Evolutionary conservation across 2,888 invertebrate genomes (phyloP).

Genomic region (Mesorhabditis spiculigera): DNA sequence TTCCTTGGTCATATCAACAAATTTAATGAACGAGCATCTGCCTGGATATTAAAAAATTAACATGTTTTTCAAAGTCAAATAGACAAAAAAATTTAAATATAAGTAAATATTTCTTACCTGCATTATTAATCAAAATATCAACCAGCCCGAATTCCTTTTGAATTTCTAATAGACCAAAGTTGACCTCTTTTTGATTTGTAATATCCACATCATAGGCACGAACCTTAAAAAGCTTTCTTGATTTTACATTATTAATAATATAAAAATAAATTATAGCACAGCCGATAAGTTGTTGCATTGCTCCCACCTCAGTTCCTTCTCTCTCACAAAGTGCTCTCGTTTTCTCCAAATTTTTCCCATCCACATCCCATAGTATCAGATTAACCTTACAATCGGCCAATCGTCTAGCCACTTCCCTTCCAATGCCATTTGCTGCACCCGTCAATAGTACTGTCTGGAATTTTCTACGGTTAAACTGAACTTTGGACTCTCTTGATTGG

Average conservation of each 20-base stretch:
- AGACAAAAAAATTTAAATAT: not conserved
- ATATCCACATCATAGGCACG: not conserved
- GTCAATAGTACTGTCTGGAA: not conserved
- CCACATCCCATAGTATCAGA: slow-evolving; percentile 4
- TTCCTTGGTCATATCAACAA: not conserved
- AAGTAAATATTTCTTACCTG: not conserved
- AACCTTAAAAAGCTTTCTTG: not conserved
- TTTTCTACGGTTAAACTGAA: no score
- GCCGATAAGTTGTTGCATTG: not conserved
- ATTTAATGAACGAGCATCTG: not conserved
- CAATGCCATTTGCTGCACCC: not conserved
- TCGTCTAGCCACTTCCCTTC: not conserved
- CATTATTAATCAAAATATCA: not conserved
- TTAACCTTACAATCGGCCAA: not conserved
- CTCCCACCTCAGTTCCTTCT: not conserved
- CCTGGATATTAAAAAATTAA: not conserved
- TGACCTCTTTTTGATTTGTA: slow-evolving; percentile 4
- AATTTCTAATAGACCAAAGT: not conserved
- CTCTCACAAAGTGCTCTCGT: not conserved
- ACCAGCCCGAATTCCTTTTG: not conserved
- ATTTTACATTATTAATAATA: not conserved
- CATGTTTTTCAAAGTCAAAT: no score
- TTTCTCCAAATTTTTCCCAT: slow-evolving; percentile 3
- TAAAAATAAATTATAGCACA: no score
- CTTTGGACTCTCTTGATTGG: not conserved